Base-by-base conservation (phyloP, 2,797 vertebrate species). In the Spinus olivaceus region DNA sequence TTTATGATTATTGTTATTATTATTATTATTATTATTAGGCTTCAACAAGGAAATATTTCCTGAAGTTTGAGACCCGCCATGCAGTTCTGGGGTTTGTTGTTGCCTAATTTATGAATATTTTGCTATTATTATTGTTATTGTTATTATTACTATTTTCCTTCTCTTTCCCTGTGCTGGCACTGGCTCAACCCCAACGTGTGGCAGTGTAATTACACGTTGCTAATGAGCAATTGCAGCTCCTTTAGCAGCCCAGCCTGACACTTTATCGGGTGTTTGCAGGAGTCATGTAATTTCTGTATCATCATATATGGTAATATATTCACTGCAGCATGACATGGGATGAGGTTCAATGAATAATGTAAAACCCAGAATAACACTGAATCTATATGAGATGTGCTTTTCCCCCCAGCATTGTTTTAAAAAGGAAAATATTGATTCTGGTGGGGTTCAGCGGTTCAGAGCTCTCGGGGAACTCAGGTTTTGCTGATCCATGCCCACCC, bases 351-450 rank as follows among this genome's bases (percentile, higher is more conserved):
- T 57, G 37, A 81, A 63, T 92, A 92, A 88, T 91, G 51, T 86
- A 81, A 90, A 83, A 59, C 92, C 54, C 50, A 6, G 86, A 63
- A 59, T 57, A 64, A 90, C 56, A 24, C 90, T 54, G 47, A 72
- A 82, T 90, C 81, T 11, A 10, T 70, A 44, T 32, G 24, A 64
- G 86, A 77, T 56, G 80, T 30, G 74, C 63, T 94, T 84, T 49
- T 22, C 82, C 49, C 51, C 49, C n/a, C 73, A 28, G 69, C 18
- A 3, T 80, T 86, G 22, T 72, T 86, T 89, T 46, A 9, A 54
- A 93, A 94, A 90, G 77, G 89, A 51, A 95, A 93, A 72, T 86
- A 90, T 76, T 82, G 95, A 96, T 93, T 59, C 32, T 24, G 79
- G 54, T 39, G 53, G 87, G 83, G 86, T 79, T 90, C 21, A 10